Evolutionary conservation across 2,888 invertebrate genomes (phyloP), one percentile per base, ranked within the genome.

Genomic region (Drosophila yooni): DNA sequence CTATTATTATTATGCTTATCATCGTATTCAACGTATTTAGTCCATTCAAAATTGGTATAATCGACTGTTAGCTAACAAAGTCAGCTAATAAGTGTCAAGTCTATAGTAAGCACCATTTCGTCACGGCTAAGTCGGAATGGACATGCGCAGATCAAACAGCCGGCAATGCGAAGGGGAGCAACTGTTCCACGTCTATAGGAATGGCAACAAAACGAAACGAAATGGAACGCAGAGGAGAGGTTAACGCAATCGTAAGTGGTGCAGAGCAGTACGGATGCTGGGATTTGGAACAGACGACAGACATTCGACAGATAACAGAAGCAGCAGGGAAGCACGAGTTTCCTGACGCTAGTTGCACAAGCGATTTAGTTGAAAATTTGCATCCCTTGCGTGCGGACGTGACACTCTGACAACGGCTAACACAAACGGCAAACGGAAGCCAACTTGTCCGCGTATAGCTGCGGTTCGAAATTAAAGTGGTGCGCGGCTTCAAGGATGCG

Each of bases 371-470:
- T 62, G 81, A 81, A 82, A 84, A 88, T 88, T 87, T 84, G 84
- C 87, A 87, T 88, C 83, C 87, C 82, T 76, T 70, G 76, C 76
- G 78, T 66, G 74, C 70, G 82, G 87, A 88, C 87, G 87, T 88
- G 84, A 74, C 76, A 69, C 73, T 15, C 46, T 15, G 46, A 4
- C 15, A 46, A 25, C 46, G 25, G 25, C 8, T 25, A 8, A 25
- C 7, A 15, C 15, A 25, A 46, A 25, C 25, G 46, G 46, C 15
- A 18, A 74, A 62, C 70, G 73, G 62, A 73, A 71, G 73, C 18
- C 56, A 70, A 77, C 65, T 79, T 74, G 75, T 64, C 74, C 79
- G 76, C 76, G 74, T 52, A 38, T n/a, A 53, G 13, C 21, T 70
- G 63, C 58, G 75, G 66, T 48, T 53, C 34, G 54, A 70, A 50